These are phyloP conservation scores for Pollenia labialis DNA, from an alignment of 2,888 invertebrate genomes.

Conservation along the genomic window DNA sequence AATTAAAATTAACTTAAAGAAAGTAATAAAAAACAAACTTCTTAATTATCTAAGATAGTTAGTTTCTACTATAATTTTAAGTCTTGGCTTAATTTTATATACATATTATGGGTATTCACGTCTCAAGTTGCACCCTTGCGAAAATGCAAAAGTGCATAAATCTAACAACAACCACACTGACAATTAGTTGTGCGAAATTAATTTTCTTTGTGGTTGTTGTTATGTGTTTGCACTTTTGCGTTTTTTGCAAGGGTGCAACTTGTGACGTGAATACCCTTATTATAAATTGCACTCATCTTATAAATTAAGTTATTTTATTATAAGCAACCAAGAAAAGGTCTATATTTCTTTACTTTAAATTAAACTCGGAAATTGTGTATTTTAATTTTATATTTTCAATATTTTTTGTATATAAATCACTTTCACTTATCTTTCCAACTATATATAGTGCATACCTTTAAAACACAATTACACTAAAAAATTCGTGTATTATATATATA, in stretches of 20 bases:
- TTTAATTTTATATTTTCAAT: constrained; percentile 1
- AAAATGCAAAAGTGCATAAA: too few species aligned
- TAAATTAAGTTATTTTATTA: constrained; percentile 21
- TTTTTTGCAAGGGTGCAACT: too few species aligned
- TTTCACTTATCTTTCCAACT: constrained; percentile 24
- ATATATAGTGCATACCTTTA: background rate
- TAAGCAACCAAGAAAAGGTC: background rate
- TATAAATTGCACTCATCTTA: constrained; percentile 4
- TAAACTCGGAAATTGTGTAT: constrained; percentile 22
- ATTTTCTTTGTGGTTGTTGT: too few species aligned
- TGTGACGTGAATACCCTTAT: too few species aligned
- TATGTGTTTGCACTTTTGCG: too few species aligned
- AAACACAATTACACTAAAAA: constrained; percentile 5
- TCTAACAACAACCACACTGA: too few species aligned
- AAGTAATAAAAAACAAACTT: background rate
- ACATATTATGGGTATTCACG: too few species aligned
- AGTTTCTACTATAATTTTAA: constrained; percentile 21
- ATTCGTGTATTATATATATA: constrained; percentile 15
- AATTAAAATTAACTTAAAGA: constrained; percentile 26
- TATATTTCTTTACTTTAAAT: background rate
- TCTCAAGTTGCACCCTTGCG: too few species aligned
- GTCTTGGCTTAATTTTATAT: constrained; percentile 20
- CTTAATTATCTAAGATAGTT: constrained; percentile 3
- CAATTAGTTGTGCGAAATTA: too few species aligned
- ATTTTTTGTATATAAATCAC: constrained; percentile 44